These are phyloP conservation scores for Trogon surrucura DNA, from an alignment of 2,113 vertebrate genomes.

Conservation along the genomic window DNA sequence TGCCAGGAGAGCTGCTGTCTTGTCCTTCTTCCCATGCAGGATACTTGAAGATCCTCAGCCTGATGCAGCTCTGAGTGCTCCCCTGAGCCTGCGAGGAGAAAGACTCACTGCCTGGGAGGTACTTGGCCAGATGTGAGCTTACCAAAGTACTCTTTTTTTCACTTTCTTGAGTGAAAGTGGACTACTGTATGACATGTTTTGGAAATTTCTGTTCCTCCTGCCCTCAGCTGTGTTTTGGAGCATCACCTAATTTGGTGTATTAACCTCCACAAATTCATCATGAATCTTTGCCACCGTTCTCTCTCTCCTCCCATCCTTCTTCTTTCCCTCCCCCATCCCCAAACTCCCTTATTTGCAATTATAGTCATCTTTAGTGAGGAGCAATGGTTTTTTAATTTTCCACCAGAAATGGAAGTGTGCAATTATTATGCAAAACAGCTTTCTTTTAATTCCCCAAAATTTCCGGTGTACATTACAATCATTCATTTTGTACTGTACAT, in stretches of 20 bases:
- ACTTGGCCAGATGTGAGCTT: not conserved
- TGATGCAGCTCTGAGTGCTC: not conserved
- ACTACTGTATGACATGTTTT: not conserved
- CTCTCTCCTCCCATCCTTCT: not conserved
- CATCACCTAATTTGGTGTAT: not conserved
- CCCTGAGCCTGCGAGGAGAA: not conserved
- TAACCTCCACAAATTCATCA: not conserved
- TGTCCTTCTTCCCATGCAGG: not conserved
- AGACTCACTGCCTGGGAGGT: not conserved
- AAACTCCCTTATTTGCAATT: slow-evolving; percentile 42
- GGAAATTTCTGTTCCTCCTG: not conserved
- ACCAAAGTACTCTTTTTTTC: not conserved
- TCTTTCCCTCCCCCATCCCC: not conserved
- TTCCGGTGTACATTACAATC: slow-evolving; percentile 60
- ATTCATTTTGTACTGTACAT: slow-evolving; percentile 32
- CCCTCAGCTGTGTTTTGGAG: not conserved
- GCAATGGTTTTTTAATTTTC: slow-evolving; percentile 59
- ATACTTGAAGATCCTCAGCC: not conserved
- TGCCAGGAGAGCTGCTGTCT: not conserved
- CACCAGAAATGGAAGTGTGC: slow-evolving; percentile 41
- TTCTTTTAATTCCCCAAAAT: slow-evolving; percentile 64
- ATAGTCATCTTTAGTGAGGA: not conserved
- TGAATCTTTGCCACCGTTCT: not conserved
- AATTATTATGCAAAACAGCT: slow-evolving; percentile 60
- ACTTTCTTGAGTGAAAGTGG: not conserved